These are phyloP conservation scores for Epistrophe grossulariae DNA, from an alignment of 2,888 invertebrate species.

Conservation along the genomic window DNA sequence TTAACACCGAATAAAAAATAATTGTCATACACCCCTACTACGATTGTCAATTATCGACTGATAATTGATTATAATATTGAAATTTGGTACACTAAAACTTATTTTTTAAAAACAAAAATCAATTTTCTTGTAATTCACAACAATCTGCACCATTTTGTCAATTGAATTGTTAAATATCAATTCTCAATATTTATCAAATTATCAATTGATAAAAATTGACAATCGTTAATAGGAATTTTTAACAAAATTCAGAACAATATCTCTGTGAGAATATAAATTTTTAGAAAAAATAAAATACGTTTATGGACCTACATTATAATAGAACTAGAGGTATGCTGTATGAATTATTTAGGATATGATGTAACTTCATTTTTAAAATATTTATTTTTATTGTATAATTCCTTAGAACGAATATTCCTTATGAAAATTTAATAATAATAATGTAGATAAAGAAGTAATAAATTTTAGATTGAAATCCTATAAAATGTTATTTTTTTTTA, in stretches of 20 bases:
- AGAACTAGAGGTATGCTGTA: neutral
- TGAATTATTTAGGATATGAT: slow-evolving; percentile 4
- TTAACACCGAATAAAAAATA: neutral
- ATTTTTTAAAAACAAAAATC: too few species aligned
- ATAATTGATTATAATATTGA: too few species aligned
- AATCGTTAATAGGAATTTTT: neutral
- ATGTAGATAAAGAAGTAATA: slow-evolving; percentile 37
- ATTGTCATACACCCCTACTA: neutral
- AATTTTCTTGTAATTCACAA: too few species aligned
- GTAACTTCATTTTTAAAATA: neutral
- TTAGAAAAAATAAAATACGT: neutral
- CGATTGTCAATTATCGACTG: too few species aligned
- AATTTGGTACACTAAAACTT: too few species aligned
- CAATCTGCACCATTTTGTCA: too few species aligned
- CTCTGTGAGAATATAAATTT: slow-evolving; percentile 38
- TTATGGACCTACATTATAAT: neutral
- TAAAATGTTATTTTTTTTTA: neutral
- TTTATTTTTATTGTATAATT: slow-evolving; percentile 14
- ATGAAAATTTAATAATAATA: slow-evolving; percentile 15
- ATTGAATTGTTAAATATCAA: too few species aligned
- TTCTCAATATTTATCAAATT: too few species aligned
- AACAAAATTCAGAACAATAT: slow-evolving; percentile 25
- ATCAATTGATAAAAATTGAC: too few species aligned
- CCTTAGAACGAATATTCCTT: slow-evolving; percentile 26
- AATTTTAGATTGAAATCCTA: slow-evolving; percentile 29